Base-by-base conservation (phyloP, 2,113 vertebrate genomes). In the Centrocercus urophasianus region DNA sequence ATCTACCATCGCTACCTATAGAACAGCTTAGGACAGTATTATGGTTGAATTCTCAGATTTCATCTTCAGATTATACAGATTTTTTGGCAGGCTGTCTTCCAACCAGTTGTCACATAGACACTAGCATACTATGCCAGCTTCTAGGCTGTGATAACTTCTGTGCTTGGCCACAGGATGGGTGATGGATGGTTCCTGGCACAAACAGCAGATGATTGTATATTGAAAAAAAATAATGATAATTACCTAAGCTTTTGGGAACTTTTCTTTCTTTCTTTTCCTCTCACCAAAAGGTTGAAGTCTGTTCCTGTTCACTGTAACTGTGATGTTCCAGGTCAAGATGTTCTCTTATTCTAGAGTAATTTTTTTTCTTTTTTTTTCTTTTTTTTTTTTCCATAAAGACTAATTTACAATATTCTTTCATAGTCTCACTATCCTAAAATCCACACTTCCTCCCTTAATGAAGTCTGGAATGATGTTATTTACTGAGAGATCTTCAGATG, bases 181-280 rank as follows among this genome's bases (percentile, higher is more conserved):
- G 89, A 95, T 93, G 82, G 83, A 94, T 96, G 7, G 30, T 83
- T 91, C 17, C 72, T 89, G 96, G 93, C 89, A 87, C 32, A 59
- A 63, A 57, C 19, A 83, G 30, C 75, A 82, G 11, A 89, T 92
- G 63, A 94, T 79, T 89, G 90, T 50, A 54, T 93, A 80, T 96
- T 89, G 47, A 30, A 91, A 93, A 94, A 95, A 88, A 42, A 67
- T 91, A 93, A 92, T 87, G 78, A 95, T 91, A 93, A 95, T 96
- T 95, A 93, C 64, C 50, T 73, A 93, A 91, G 30, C 87, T 74
- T 93, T 93, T 92, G 71, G 78, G 87, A 92, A 7, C 13, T 93
- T 38, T 28, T 28, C 14, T 28, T 84, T 76, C 54, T 90, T 94
- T 87, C 74, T 84, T 54, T 19, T 77, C 42, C 25, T 50, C 11